Conservation (phyloP, 2,797 vertebrate genomes). For the Siniperca scherzeri region DNA sequence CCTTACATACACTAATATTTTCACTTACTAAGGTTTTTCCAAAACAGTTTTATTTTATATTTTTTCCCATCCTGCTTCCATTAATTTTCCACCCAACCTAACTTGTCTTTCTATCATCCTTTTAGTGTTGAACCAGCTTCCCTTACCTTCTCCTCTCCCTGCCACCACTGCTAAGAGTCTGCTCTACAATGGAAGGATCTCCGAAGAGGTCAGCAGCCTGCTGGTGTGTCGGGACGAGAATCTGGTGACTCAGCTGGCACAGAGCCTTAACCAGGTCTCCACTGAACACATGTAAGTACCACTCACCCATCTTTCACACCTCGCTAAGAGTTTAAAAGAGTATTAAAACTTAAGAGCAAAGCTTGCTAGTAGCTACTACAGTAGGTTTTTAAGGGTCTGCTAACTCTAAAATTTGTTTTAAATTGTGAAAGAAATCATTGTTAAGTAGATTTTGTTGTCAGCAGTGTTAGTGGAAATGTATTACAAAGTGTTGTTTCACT, state of each 20-base stretch:
- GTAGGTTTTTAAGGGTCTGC: not conserved
- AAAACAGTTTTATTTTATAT: not conserved
- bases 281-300: constrained; percentile 97
- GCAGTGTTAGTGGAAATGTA: not conserved
- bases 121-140: constrained; percentile 98
- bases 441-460: not conserved
- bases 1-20: not conserved
- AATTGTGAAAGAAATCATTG: not conserved
- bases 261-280: constrained; percentile 99
- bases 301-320: not conserved
- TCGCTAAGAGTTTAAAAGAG: not conserved
- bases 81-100: not conserved
- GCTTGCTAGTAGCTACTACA: not conserved
- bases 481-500: not conserved
- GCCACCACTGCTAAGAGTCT: constrained; percentile 98
- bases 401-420: constrained; percentile 7
- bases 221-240: constrained; percentile 95
- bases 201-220: constrained; percentile 96
- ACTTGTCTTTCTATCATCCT: constrained; percentile 26
- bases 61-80: not conserved
- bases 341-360: not conserved
- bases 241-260: constrained; percentile 95
- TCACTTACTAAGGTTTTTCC: not conserved
- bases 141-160: constrained; percentile 98
- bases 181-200: constrained; percentile 97